Evolutionary conservation across 1,140 invertebrate species (phyloP).

Genomic region (Drosophila mauritiana): DNA sequence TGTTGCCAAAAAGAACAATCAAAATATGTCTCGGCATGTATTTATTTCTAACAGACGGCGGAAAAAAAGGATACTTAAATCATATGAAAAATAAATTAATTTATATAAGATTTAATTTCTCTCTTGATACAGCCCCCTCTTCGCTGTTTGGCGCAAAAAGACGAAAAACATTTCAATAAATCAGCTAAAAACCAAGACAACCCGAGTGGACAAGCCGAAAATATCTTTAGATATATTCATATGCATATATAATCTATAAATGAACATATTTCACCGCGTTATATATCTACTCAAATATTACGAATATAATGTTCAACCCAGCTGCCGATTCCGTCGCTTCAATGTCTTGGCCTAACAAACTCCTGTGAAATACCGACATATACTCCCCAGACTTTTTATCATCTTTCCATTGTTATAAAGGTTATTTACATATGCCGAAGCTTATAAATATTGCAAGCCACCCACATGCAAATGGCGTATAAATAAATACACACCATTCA

Average conservation of each 20-base stretch:
- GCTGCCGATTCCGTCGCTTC: slow-evolving; percentile 31
- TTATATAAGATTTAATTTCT: slow-evolving; percentile 45
- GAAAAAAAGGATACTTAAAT: slow-evolving; percentile 46
- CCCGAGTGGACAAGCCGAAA: slow-evolving; percentile 36
- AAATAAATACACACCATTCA: slow-evolving; percentile 21
- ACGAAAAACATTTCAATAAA: slow-evolving; percentile 61
- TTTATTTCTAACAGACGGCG: not conserved
- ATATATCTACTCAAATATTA: slow-evolving; percentile 19
- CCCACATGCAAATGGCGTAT: slow-evolving; percentile 24
- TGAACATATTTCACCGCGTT: slow-evolving; percentile 18
- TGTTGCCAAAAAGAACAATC: slow-evolving; percentile 41
- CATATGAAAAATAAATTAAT: slow-evolving; percentile 54
- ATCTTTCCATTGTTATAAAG: slow-evolving; percentile 28
- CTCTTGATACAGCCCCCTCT: slow-evolving; percentile 13
- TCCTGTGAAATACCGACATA: not conserved
- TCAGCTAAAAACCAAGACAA: slow-evolving; percentile 36
- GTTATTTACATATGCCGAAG: slow-evolving; percentile 17
- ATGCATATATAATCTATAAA: slow-evolving; percentile 43
- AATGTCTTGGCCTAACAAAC: not conserved
- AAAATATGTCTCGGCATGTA: slow-evolving; percentile 20
- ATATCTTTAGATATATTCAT: slow-evolving; percentile 34
- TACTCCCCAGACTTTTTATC: not conserved
- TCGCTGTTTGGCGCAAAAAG: slow-evolving; percentile 19
- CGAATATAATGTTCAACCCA: slow-evolving; percentile 34
- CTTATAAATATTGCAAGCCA: slow-evolving; percentile 41